Base-by-base conservation (phyloP, 1,140 invertebrate species). In the Pectinophora gossypiella region DNA sequence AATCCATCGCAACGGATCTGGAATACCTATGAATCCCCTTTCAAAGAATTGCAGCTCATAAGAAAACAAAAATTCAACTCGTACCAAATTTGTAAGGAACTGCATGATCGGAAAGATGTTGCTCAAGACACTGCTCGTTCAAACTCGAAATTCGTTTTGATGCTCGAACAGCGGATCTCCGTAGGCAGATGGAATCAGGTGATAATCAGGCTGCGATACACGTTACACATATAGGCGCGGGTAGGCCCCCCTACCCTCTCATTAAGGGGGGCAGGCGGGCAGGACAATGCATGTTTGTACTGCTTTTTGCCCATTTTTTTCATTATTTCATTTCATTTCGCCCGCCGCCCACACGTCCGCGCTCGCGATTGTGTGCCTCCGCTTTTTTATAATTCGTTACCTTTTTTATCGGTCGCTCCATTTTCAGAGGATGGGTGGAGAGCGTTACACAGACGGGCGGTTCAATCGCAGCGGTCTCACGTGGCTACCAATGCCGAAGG, bases 351-450 rank as follows among this genome's bases (percentile, higher is more conserved):
- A 79, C 77, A 76, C 79, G 72, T 82, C 79, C 80, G 76, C 80
- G 76, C 75, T 75, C 75, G 76, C 79, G 81, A 85, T 85, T 86
- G 82, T 85, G 74, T 67, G 74, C 77, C 76, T 72, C 72, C 79
- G 73, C 68, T 86, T 87, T 86, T 87, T 87, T 87, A 87, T 87
- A 87, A 87, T 87, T 85, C 83, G 83, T 85, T 87, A 87, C 79
- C 79, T 84, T 85, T 86, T 85, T 87, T 85, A 87, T 87, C 83
- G 83, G 83, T 73, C 83, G 83, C 72, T 81, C 83, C 83, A 86
- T 86, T 85, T 85, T 85, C 83, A 82, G 83, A 86, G 78, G 76
- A 83, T 70, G 76, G 66, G 74, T 69, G 51, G 60, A 55, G 67
- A 54, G 65, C 52, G 54, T 6, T 27, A 42, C 36, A 58, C 68